A percentile compares a stretch with the other conserved stretches of the same genome.
Evolutionary conservation across 1,140 invertebrate genomes (phyloP).

Genomic region (Arctopsyche grandis): DNA sequence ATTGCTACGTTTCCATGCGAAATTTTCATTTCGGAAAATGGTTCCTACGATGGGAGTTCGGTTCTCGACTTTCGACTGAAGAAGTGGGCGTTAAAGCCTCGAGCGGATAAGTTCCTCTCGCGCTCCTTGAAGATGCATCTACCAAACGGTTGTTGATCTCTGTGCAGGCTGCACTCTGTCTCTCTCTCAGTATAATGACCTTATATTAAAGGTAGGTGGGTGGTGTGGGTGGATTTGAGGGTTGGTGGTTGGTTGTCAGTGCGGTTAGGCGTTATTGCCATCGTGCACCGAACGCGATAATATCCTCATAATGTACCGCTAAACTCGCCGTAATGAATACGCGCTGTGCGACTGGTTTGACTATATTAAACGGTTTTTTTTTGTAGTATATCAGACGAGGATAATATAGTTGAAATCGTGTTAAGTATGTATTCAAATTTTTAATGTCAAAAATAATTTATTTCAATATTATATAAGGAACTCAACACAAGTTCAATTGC

Average conservation of each 20-base stretch:
- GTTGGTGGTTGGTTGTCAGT: neutral
- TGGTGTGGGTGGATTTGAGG: neutral
- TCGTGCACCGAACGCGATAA: slow-evolving; percentile 4
- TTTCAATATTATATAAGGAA: too few species aligned
- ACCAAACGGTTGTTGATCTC: too few species aligned
- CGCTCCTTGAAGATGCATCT: too few species aligned
- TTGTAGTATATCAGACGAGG: too few species aligned
- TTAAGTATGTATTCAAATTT: too few species aligned
- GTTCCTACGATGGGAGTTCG: too few species aligned
- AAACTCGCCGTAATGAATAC: slow-evolving; percentile 22
- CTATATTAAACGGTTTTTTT: neutral
- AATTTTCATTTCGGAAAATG: slow-evolving; percentile 3
- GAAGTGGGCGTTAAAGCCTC: neutral
- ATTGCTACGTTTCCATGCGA: slow-evolving; percentile 14
- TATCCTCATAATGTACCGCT: slow-evolving; percentile 26
- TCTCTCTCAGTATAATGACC: neutral
- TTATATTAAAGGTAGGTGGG: neutral
- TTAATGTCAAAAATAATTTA: too few species aligned
- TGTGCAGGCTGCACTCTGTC: too few species aligned
- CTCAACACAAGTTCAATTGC: too few species aligned
- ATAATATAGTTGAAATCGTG: too few species aligned
- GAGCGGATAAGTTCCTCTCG: too few species aligned
- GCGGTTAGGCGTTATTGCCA: slow-evolving; percentile 25
- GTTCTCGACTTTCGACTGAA: too few species aligned
- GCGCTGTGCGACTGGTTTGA: neutral